phyloP scores from a whole-genome alignment of 2,797 vertebrate genomes.

The Catamblyrhynchus diadema region DNA sequence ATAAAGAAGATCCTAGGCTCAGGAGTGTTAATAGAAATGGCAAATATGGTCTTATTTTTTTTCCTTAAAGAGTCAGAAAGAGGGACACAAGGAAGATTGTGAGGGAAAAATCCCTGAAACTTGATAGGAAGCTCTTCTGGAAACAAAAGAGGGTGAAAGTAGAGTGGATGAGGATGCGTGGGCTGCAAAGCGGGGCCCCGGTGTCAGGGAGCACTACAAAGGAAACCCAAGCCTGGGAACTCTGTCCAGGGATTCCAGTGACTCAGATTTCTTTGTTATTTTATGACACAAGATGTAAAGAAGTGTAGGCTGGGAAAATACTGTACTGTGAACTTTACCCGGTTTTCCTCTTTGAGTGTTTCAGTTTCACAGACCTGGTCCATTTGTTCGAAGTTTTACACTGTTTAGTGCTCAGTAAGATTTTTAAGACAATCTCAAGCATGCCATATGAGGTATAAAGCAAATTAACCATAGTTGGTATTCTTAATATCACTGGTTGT shows the following conservation, averaged over 20 bases:
- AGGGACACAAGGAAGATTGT: neutral
- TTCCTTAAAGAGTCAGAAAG: neutral
- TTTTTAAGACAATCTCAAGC: slow-evolving; percentile 4
- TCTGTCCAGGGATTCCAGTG: slow-evolving; percentile 47
- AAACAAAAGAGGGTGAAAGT: slow-evolving; percentile 27
- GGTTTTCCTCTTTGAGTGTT: neutral
- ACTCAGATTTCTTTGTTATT: slow-evolving; percentile 68
- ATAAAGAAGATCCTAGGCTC: neutral
- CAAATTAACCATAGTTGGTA: neutral
- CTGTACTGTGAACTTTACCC: slow-evolving; percentile 67
- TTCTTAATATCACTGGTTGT: neutral
- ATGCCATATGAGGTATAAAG: neutral
- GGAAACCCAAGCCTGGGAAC: slow-evolving; percentile 75
- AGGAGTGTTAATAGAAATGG: neutral
- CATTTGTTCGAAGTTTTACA: neutral
- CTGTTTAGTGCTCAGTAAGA: neutral
- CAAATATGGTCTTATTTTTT: neutral
- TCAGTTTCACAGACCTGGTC: neutral
- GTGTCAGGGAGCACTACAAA: slow-evolving; percentile 59
- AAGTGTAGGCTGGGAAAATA: slow-evolving; percentile 71
- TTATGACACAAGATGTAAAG: slow-evolving; percentile 68
- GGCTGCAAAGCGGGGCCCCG: slow-evolving; percentile 8
- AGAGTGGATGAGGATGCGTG: slow-evolving; percentile 25
- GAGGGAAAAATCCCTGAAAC: slow-evolving; percentile 41
- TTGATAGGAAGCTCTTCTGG: slow-evolving; percentile 27